Conservation (phyloP, 2,113 vertebrate genomes). For the Tychaedon coryphoeus region DNA sequence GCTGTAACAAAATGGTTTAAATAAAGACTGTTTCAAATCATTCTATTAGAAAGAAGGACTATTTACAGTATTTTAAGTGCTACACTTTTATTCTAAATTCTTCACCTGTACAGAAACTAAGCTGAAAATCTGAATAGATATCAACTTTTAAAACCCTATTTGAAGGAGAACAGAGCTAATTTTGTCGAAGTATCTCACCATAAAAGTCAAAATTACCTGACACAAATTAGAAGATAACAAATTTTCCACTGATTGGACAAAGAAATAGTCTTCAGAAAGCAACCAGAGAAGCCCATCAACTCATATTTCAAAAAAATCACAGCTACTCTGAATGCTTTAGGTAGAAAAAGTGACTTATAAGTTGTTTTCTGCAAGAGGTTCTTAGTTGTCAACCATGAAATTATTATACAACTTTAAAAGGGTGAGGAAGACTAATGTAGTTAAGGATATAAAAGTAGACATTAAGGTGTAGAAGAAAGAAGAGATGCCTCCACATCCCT, state of each 20-base stretch:
- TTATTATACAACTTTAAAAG: background rate
- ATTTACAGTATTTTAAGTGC: background rate
- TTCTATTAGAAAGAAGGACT: background rate
- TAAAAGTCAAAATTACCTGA: background rate
- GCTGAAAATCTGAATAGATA: background rate
- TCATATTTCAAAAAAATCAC: background rate
- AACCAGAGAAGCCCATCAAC: background rate
- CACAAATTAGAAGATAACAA: background rate
- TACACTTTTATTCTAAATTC: background rate
- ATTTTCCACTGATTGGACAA: background rate
- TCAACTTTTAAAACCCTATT: background rate
- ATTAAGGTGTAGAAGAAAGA: background rate
- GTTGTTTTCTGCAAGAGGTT: background rate
- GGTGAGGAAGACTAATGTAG: background rate
- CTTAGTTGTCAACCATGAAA: background rate
- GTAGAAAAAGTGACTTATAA: background rate
- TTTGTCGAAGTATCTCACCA: background rate
- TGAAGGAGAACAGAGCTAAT: background rate
- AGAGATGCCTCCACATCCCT: background rate
- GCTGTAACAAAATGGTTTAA: background rate
- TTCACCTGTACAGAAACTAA: background rate
- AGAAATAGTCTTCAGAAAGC: background rate
- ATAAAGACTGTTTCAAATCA: background rate
- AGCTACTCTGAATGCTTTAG: background rate
- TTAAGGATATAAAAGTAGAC: background rate